Evolutionary conservation across 2,113 vertebrate genomes (phyloP), one percentile per base, ranked within the genome.

Genomic region (Paraplagusia blochii): DNA sequence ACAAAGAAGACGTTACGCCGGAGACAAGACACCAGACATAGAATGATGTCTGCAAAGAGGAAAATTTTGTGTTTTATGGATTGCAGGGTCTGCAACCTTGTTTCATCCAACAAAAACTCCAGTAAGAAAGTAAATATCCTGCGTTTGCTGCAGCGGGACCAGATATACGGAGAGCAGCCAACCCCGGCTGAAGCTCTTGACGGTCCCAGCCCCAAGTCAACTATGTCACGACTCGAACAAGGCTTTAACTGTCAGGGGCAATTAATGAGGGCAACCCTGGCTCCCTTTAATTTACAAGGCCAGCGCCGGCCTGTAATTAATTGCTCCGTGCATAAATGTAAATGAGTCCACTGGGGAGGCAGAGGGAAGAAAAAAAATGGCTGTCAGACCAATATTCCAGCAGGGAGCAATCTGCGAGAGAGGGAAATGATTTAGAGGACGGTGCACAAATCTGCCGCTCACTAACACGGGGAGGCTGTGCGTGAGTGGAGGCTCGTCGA

Each of bases 361-460:
- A 52, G 66, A 63, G 58, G 69, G 48, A 42, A 35, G 33, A 53
- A 14, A 1, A 3, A 66, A 58, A 68, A 60, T 18, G 75, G 35
- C 79, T 70, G 77, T 78, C 81, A 59, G 65, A 74, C 77, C 81
- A 77, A 83, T 81, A 80, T 67, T 85, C 80, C 77, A 76, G 72
- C 71, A 18, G 82, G 78, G 79, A 79, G 81, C 80, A 85, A 88
- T 88, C 82, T 81, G 63, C 46, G 58, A 85, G 78, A 89, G 74
- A 88, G 86, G 80, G 70, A 82, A 85, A 86, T 88, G 79, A 88
- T 89, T 88, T 87, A 88, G 65, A 79, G 57, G 69, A 65, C 74
- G 53, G 80, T 51, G 63, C 72, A 81, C 77, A 86, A 84, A 87
- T 86, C 85, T 82, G 74, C 76, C 55, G 61, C 74, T 49, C 58